Evolutionary conservation across 2,797 vertebrate species (phyloP), one percentile per base, ranked within the genome.

Genomic region (Gobionotothen gibberifrons): DNA sequence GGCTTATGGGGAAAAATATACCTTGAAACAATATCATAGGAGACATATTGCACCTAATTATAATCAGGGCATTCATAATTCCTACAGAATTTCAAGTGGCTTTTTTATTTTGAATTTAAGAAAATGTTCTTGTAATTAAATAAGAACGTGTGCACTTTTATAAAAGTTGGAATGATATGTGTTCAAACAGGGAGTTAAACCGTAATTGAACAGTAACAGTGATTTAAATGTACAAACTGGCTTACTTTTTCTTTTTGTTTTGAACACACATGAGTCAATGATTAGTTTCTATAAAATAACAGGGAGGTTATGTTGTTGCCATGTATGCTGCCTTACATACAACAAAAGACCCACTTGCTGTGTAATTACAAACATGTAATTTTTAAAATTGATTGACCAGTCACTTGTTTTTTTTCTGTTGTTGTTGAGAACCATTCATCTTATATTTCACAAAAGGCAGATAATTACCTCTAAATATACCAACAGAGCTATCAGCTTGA

Each of bases 81-180:
- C 16, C 8, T n/a, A 17, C 11, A 39, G 42, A 36, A 62, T 53
- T 15, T 17, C n/a, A 40, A 19, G 52, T 17, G 6, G n/a, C 42
- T 22, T 46, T 46, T 67, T 55, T 69, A 60, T 72, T 65, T 59
- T 78, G 32, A 74, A 26, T 26, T 26, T 26, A 26, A 26, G 26
- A 26, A 74, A 56, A 17, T 48, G 2, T 36, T 1, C 17, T 3
- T 47, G 6, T 21, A 17, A 52, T 58, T 1, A 49, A 14, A 3
- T 1, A 43, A 14, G 4, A 14, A 44, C 17, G 17, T 29, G 10
- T 43, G 17, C 3, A 19, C 3, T 32, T 21, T 69, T 46, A 36
- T 13, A n/a, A n/a, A 42, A 39, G 14, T 1, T 12, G n/a, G 5
- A 19, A 29, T 29, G 13, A 9, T 42, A 42, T 51, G 44, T 17